A percentile compares a stretch with the other conserved stretches of the same genome.
These are phyloP conservation scores for Halichoerus grypus DNA, from an alignment of 2,113 vertebrate genomes.

Conservation along the genomic window DNA sequence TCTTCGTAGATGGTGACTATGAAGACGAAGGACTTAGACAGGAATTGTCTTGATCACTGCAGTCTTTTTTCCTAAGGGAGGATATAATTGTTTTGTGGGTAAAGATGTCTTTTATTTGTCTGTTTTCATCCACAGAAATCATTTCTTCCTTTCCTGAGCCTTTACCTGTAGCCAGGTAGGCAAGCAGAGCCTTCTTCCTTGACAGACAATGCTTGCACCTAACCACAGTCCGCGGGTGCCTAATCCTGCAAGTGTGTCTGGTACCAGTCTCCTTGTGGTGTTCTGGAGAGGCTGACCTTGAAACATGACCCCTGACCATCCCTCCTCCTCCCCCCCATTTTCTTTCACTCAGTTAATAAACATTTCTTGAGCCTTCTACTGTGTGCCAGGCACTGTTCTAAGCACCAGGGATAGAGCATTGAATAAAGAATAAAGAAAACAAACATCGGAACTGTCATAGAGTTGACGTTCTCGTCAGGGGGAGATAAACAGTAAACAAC, in stretches of 20 bases:
- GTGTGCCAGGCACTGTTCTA: neutral
- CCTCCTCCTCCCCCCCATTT: neutral
- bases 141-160: conserved; percentile 18
- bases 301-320: neutral
- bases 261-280: neutral
- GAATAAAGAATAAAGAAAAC: neutral
- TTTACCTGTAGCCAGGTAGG: neutral
- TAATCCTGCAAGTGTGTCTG: neutral
- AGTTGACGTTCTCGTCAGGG: neutral
- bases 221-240: neutral
- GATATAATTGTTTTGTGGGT: neutral
- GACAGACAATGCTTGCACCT: neutral
- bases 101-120: neutral
- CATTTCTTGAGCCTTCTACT: neutral
- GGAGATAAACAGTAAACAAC: neutral
- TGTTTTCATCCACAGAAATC: conserved; percentile 22
- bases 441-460: neutral
- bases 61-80: neutral
- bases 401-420: neutral
- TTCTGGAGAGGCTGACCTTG: neutral
- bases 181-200: neutral
- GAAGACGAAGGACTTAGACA: neutral
- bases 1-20: neutral
- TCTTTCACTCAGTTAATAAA: conserved; percentile 16
- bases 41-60: neutral